Percentiles rank a stretch among this genome's conserved stretches.
Conservation (phyloP, 2,888 invertebrate species). For the Drosophila borealis region DNA sequence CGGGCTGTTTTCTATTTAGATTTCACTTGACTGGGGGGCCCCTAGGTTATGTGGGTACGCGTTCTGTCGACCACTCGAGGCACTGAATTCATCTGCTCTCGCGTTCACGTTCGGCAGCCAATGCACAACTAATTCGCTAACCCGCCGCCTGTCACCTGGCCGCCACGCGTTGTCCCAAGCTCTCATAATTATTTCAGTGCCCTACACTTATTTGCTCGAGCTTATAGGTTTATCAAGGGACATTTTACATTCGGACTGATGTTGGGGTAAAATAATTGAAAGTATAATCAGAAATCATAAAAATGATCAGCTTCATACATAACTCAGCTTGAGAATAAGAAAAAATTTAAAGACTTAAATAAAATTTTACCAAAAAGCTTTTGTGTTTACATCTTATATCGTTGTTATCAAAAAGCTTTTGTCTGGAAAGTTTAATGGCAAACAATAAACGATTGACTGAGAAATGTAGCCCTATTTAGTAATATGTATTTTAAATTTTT, state of each 20-base stretch:
- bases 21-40: slow-evolving; percentile 31
- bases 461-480: too few relatives aligned
- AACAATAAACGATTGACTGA: too few relatives aligned
- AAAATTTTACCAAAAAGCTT: too few relatives aligned
- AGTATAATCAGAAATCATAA: too few relatives aligned
- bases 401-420: too few relatives aligned
- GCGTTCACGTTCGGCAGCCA: slow-evolving; percentile 55
- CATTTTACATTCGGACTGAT: neutral
- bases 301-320: too few relatives aligned
- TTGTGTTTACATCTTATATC: too few relatives aligned
- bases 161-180: slow-evolving; percentile 33
- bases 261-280: too few relatives aligned
- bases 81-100: slow-evolving; percentile 48
- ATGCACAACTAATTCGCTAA: slow-evolving; percentile 68
- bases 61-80: slow-evolving; percentile 38
- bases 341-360: too few relatives aligned
- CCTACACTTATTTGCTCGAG: slow-evolving; percentile 23
- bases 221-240: neutral
- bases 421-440: too few relatives aligned
- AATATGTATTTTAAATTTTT: too few relatives aligned
- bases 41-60: slow-evolving; percentile 16
- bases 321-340: too few relatives aligned
- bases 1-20: slow-evolving; percentile 7
- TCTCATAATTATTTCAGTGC: slow-evolving; percentile 59
- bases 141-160: slow-evolving; percentile 50